A percentile compares a stretch with the other conserved stretches of the same genome.
Conservation (phyloP, 2,888 invertebrate species). For the Tiliacea citrago region DNA sequence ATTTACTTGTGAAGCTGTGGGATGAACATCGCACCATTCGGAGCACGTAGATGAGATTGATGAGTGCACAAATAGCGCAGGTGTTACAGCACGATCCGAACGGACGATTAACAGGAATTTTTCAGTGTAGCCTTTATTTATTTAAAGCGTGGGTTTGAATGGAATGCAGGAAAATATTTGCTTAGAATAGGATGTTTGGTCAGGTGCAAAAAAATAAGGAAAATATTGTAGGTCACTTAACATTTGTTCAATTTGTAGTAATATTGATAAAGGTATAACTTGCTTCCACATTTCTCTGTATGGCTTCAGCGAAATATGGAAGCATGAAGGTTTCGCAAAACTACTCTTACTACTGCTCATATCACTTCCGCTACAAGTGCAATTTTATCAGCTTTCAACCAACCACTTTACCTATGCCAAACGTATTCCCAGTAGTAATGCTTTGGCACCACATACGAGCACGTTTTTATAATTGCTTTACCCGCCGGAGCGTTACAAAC, state of each 20-base stretch:
- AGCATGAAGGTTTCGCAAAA: background rate
- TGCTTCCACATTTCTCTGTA: background rate
- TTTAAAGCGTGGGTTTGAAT: conserved; percentile 35
- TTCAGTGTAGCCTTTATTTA: conserved; percentile 39
- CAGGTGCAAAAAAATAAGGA: background rate
- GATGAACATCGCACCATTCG: conserved; percentile 42
- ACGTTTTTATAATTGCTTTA: conserved; percentile 50
- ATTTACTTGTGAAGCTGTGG: conserved; percentile 29
- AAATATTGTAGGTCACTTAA: background rate
- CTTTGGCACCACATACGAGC: conserved; percentile 11
- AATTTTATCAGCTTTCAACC: conserved; percentile 7
- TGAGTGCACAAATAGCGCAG: conserved; percentile 60
- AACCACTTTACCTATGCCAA: conserved; percentile 13
- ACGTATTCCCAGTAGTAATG: conserved; percentile 7
- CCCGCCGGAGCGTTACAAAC: conserved; percentile 30
- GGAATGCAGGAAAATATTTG: conserved; percentile 10
- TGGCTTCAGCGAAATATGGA: background rate
- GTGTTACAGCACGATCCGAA: conserved; percentile 55
- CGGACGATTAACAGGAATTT: conserved; percentile 36
- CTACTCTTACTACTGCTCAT: background rate
- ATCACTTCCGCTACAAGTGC: background rate
- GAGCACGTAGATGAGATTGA: conserved; percentile 58
- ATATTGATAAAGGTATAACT: background rate
- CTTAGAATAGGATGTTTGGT: background rate
- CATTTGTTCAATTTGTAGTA: background rate